Evolutionary conservation across 92 coral and sea anemone genomes (phyloP).

Genomic region (Porites lobata): DNA sequence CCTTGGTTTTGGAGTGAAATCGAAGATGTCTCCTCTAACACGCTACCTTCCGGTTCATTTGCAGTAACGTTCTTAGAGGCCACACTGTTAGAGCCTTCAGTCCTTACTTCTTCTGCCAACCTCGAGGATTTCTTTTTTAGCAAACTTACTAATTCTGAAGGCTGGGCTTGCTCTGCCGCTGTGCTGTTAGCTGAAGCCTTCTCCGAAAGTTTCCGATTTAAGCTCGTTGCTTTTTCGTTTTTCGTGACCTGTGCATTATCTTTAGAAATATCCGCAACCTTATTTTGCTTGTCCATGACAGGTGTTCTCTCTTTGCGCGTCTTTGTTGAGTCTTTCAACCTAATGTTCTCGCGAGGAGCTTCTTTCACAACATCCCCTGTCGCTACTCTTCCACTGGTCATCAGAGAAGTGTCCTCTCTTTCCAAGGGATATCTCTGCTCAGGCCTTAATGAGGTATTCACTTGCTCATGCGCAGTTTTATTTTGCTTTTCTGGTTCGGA

Average conservation of each 20-base stretch:
- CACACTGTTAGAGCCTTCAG: background rate
- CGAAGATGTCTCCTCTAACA: background rate
- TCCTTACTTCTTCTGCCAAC: background rate
- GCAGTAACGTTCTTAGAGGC: background rate
- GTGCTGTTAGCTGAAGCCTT: background rate
- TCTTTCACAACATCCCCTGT: background rate
- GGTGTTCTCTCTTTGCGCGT: background rate
- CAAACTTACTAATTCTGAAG: background rate
- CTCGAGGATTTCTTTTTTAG: background rate
- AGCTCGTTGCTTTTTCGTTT: background rate
- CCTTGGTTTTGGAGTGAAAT: background rate
- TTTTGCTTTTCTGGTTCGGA: background rate
- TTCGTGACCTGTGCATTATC: background rate
- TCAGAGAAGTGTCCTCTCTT: background rate
- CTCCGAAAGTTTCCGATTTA: background rate
- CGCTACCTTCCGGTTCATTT: background rate
- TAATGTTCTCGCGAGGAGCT: background rate
- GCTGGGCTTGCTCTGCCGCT: background rate
- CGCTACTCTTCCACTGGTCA: background rate
- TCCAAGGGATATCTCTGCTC: background rate
- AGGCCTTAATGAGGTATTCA: background rate
- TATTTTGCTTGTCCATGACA: background rate
- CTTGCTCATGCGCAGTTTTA: background rate
- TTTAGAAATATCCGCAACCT: background rate
- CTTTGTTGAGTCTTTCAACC: slow-evolving; percentile 1